These are phyloP conservation scores for Zelleria hepariella DNA, from an alignment of 2,888 invertebrate genomes.

Conservation along the genomic window DNA sequence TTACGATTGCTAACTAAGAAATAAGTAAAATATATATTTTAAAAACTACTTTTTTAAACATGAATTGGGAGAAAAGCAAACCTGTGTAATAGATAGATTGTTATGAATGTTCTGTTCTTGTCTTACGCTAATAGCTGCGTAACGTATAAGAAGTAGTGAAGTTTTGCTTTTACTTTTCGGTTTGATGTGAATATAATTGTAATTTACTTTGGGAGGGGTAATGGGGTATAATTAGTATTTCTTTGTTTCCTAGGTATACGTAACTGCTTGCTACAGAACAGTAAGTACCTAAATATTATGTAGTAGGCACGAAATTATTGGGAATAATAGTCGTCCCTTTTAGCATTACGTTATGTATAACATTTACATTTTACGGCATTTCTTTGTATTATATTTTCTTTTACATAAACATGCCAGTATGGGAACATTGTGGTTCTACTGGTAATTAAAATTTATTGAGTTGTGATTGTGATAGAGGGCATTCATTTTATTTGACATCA, in stretches of 20 bases:
- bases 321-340: not conserved
- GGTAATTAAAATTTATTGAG: not conserved
- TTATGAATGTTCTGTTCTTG: too few species aligned
- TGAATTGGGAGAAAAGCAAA: not conserved
- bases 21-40: not conserved
- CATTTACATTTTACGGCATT: not conserved
- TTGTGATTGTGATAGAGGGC: not conserved
- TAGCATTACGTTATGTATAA: not conserved
- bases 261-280: not conserved
- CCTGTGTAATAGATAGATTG: too few species aligned
- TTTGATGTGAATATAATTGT: not conserved
- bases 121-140: too few species aligned
- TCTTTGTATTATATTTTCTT: not conserved
- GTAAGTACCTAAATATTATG: not conserved
- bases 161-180: not conserved
- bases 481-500: constrained; percentile 1
- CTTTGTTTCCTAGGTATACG: not conserved
- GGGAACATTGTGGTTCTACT: not conserved
- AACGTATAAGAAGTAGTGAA: too few species aligned
- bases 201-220: not conserved
- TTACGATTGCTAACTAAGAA: not conserved
- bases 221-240: not conserved
- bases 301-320: not conserved
- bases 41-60: not conserved
- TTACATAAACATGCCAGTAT: not conserved